These are phyloP conservation scores for Sebastes diploproa DNA, from an alignment of 2,797 vertebrate species.

Conservation along the genomic window DNA sequence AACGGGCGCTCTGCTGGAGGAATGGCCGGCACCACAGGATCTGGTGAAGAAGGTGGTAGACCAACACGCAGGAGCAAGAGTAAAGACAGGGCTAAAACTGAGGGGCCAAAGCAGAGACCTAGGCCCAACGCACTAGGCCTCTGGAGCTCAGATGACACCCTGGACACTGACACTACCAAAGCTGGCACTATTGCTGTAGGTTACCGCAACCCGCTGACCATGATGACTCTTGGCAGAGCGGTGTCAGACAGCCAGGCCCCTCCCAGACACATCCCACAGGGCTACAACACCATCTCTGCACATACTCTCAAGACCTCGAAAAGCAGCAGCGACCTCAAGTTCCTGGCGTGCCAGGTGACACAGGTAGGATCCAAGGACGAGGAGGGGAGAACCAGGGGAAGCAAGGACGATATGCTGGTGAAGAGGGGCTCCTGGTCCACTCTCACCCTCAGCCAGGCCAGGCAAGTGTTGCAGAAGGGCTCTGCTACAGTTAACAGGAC, in stretches of 20 bases:
- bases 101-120: constrained; percentile 89
- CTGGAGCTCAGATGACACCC: constrained; percentile 95
- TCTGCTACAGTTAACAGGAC: constrained; percentile 95
- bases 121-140: constrained; percentile 92
- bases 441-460: constrained; percentile 94
- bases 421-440: constrained; percentile 98
- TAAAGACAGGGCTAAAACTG: constrained; percentile 94
- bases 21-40: constrained; percentile 55
- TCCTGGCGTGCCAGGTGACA: constrained; percentile 75
- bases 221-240: constrained; percentile 95
- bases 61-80: constrained; percentile 92
- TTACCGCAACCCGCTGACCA: constrained; percentile 91
- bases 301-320: constrained; percentile 96
- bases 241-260: constrained; percentile 90
- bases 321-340: constrained; percentile 96
- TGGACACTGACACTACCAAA: constrained; percentile 88
- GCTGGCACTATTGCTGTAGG: constrained; percentile 78
- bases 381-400: constrained; percentile 80
- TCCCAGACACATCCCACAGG: constrained; percentile 90
- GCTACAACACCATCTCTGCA: constrained; percentile 96
- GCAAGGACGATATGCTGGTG: constrained; percentile 87
- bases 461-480: constrained; percentile 96
- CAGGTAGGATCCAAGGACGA: constrained; percentile 79
- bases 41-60: constrained; percentile 84
- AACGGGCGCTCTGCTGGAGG: constrained; percentile 82